Percentiles rank a stretch among this genome's conserved stretches.
Evolutionary conservation across 2,113 vertebrate species (phyloP).

Genomic region (Bubo bubo): DNA sequence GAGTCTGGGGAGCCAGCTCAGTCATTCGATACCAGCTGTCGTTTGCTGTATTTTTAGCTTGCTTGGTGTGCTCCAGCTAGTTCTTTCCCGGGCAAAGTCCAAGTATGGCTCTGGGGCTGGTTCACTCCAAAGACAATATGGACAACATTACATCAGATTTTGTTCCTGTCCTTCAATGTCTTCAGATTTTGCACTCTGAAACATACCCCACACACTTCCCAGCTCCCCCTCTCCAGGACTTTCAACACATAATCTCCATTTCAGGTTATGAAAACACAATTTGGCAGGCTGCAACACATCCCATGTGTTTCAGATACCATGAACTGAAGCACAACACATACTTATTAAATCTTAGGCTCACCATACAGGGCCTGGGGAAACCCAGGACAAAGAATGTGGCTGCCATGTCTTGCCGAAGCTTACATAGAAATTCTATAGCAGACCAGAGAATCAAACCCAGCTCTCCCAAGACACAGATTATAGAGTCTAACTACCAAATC

Average conservation of each 20-base stretch:
- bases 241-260: neutral
- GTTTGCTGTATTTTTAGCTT: neutral
- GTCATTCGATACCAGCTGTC: rapidly evolving
- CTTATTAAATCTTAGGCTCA: neutral
- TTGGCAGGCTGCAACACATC: neutral
- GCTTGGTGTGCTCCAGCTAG: neutral
- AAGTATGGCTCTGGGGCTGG: neutral
- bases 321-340: neutral
- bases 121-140: neutral
- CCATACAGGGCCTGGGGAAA: neutral
- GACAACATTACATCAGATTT: neutral
- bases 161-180: neutral
- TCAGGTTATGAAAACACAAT: neutral
- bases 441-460: neutral
- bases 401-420: neutral
- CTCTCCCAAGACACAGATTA: neutral
- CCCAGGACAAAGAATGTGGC: neutral
- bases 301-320: neutral
- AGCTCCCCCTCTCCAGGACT: neutral
- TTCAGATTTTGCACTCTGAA: neutral
- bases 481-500: neutral
- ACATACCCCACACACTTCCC: neutral
- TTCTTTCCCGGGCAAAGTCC: neutral
- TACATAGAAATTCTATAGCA: neutral
- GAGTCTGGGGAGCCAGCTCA: neutral